phyloP scores from a whole-genome alignment of 1,140 invertebrate species.

The Brachionus manjavacas region DNA sequence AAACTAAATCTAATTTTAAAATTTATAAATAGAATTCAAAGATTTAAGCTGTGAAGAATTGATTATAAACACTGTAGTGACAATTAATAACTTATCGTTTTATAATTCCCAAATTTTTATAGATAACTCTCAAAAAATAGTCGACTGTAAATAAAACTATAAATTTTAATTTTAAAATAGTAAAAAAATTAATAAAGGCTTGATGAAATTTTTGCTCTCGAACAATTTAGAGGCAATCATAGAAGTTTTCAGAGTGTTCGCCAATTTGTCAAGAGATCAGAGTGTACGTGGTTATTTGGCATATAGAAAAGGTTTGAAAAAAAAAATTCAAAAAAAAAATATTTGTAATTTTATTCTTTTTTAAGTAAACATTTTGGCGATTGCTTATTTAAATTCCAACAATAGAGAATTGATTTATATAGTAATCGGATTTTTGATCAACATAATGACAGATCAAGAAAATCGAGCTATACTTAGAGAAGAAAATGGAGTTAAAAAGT shows the following conservation, averaged over 20 bases:
- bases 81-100: slow-evolving; percentile 67
- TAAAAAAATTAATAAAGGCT: slow-evolving; percentile 46
- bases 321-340: neutral
- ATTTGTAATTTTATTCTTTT: neutral
- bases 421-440: slow-evolving; percentile 66
- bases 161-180: slow-evolving; percentile 9
- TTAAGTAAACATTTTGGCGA: slow-evolving; percentile 60
- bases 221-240: slow-evolving; percentile 62
- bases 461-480: slow-evolving; percentile 60
- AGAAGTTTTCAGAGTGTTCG: slow-evolving; percentile 65
- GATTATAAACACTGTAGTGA: slow-evolving; percentile 63
- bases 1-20: slow-evolving; percentile 39
- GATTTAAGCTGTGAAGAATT: slow-evolving; percentile 64
- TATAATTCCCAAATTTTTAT: slow-evolving; percentile 51
- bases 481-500: slow-evolving; percentile 58
- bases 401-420: slow-evolving; percentile 63
- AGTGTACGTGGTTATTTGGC: slow-evolving; percentile 61
- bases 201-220: slow-evolving; percentile 58
- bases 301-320: slow-evolving; percentile 56
- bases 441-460: slow-evolving; percentile 66
- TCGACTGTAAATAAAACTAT: slow-evolving; percentile 50
- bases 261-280: slow-evolving; percentile 65
- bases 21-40: slow-evolving; percentile 52
- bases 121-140: slow-evolving; percentile 48
- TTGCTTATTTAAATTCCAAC: slow-evolving; percentile 60